These are phyloP conservation scores for Diabrotica balteata DNA, from an alignment of 2,888 invertebrate genomes.

Conservation along the genomic window DNA sequence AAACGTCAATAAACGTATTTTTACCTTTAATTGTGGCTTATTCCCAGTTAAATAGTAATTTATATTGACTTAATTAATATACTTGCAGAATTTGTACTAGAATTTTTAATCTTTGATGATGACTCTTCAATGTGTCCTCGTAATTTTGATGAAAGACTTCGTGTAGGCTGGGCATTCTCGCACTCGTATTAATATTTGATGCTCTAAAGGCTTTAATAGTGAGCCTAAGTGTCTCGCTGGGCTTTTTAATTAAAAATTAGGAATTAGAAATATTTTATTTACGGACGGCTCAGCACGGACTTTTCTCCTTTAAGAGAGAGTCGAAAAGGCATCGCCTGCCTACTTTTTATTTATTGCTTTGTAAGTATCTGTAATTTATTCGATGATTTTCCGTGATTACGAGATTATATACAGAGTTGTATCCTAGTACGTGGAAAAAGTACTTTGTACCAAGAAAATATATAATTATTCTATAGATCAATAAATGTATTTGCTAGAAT, in stretches of 20 bases:
- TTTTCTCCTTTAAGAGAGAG: not conserved
- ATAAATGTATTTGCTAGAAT: too few relatives aligned
- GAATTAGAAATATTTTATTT: slow-evolving; percentile 20
- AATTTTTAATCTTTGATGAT: too few relatives aligned
- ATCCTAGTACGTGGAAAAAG: too few relatives aligned
- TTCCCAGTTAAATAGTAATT: too few relatives aligned
- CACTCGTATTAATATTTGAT: slow-evolving; percentile 19
- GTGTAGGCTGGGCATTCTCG: slow-evolving; percentile 22
- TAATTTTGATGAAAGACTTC: not conserved
- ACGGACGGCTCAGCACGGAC: slow-evolving; percentile 1
- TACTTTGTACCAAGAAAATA: too few relatives aligned
- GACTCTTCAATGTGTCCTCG: too few relatives aligned
- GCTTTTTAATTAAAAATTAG: slow-evolving; percentile 29
- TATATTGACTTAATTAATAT: too few relatives aligned
- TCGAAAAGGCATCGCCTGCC: not conserved
- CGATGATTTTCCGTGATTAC: slow-evolving; percentile 13
- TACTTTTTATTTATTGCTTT: slow-evolving; percentile 24
- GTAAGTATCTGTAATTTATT: slow-evolving; percentile 23
- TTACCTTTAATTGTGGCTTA: too few relatives aligned
- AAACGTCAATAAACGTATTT: too few relatives aligned
- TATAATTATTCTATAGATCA: too few relatives aligned
- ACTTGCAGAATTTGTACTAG: too few relatives aligned
- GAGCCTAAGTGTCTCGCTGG: slow-evolving; percentile 10
- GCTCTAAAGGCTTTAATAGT: slow-evolving; percentile 8
- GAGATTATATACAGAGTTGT: slow-evolving; percentile 8